Evolutionary conservation across 2,113 vertebrate genomes (phyloP).

Genomic region (Eurypyga helias): DNA sequence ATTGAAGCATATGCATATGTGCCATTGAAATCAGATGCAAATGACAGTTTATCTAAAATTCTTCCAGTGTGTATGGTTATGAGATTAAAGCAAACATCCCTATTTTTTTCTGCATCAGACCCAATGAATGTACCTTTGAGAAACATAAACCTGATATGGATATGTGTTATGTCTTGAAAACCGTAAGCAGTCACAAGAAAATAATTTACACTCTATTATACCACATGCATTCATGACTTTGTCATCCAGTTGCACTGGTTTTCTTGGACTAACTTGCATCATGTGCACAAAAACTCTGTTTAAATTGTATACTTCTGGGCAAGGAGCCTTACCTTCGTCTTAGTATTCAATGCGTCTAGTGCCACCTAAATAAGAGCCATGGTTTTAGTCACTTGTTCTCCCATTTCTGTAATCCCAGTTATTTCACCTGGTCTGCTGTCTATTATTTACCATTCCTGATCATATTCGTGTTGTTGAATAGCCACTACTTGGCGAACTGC

Average conservation of each 20-base stretch:
- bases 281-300: neutral
- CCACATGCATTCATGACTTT: neutral
- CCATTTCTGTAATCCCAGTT: neutral
- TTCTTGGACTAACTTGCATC: neutral
- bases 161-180: neutral
- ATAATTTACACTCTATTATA: neutral
- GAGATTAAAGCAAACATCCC: fast-evolving
- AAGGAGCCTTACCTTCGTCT: neutral
- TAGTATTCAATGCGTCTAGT: neutral
- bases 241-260: neutral
- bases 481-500: neutral
- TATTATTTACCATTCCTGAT: neutral
- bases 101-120: neutral
- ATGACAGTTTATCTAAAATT: neutral
- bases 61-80: neutral
- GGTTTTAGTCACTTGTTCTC: neutral
- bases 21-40: neutral
- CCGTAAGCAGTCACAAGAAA: neutral
- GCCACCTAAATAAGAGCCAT: neutral
- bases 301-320: neutral
- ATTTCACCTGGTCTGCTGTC: neutral
- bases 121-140: neutral
- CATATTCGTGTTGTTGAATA: neutral
- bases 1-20: neutral
- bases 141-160: neutral